Conservation (phyloP, 2,888 invertebrate genomes). For the Anthophora plumipes region DNA sequence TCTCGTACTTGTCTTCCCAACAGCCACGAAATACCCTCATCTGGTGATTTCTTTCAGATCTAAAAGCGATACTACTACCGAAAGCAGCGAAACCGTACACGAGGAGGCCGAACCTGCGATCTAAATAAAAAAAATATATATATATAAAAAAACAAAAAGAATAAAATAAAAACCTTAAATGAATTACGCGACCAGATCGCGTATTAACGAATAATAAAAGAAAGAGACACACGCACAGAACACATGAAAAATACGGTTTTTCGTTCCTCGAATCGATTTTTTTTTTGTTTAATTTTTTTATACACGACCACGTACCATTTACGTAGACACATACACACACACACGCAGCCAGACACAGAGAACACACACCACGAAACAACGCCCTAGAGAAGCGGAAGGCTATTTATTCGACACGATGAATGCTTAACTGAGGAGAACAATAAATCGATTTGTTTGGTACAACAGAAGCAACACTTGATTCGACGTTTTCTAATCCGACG, state of each 20-base stretch:
- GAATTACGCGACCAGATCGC: slow-evolving; percentile 7
- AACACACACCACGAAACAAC: not conserved
- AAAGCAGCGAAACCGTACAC: slow-evolving; percentile 79
- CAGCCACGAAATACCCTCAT: slow-evolving; percentile 71
- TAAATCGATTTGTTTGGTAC: slow-evolving; percentile 33
- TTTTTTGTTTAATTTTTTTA: too few relatives aligned
- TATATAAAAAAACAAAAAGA: slow-evolving; percentile 14
- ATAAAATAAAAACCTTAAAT: not conserved
- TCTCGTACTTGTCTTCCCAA: slow-evolving; percentile 57
- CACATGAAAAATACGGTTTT: not conserved
- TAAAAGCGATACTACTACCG: slow-evolving; percentile 81
- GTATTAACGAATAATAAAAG: not conserved
- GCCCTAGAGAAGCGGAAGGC: not conserved
- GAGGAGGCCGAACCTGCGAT: slow-evolving; percentile 81
- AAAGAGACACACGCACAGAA: not conserved
- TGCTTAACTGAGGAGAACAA: slow-evolving; percentile 36
- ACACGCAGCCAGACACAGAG: not conserved
- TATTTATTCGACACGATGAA: slow-evolving; percentile 33
- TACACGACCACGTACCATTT: too few relatives aligned
- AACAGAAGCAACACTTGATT: slow-evolving; percentile 18
- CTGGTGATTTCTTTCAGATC: slow-evolving; percentile 84
- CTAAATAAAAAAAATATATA: slow-evolving; percentile 32
- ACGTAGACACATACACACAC: not conserved
- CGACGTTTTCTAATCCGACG: slow-evolving; percentile 2
- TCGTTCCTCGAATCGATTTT: slow-evolving; percentile 3